phyloP scores from a whole-genome alignment of 2,113 vertebrate species.

The Odocoileus hemionus region DNA sequence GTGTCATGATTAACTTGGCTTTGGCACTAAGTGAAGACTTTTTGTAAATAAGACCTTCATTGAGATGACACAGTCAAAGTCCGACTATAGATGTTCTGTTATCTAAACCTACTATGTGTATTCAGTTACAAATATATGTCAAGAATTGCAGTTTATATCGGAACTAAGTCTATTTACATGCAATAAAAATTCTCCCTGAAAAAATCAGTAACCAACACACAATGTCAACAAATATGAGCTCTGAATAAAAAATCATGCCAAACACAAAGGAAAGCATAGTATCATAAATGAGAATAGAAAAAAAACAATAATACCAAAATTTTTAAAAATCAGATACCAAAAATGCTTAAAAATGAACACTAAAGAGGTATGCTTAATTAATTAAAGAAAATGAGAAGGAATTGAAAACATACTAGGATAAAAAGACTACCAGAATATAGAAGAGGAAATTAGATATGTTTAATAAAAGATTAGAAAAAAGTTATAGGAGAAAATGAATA shows the following conservation, averaged over 20 bases:
- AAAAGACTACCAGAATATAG: not conserved
- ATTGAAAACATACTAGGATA: not conserved
- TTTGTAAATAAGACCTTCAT: not conserved
- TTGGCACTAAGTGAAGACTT: not conserved
- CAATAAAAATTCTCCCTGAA: not conserved
- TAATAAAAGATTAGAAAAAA: not conserved
- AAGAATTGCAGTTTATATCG: not conserved
- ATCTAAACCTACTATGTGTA: not conserved
- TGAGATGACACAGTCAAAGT: not conserved
- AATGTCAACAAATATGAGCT: not conserved
- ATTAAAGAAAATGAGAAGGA: not conserved
- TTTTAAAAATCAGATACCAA: not conserved
- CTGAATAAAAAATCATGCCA: not conserved
- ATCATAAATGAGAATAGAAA: not conserved
- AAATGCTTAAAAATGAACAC: not conserved
- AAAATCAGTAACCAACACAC: not conserved
- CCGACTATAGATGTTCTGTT: not conserved
- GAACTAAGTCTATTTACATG: not conserved
- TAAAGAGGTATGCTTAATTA: not conserved
- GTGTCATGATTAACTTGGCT: not conserved
- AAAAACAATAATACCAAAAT: not conserved
- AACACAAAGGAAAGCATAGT: not conserved
- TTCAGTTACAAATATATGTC: not conserved
- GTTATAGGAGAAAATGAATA: not conserved
- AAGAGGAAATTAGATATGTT: not conserved